A percentile compares a stretch with the other conserved stretches of the same genome.
Evolutionary conservation across 2,888 invertebrate species (phyloP).

Genomic region (Pharmacophagus antenor): DNA sequence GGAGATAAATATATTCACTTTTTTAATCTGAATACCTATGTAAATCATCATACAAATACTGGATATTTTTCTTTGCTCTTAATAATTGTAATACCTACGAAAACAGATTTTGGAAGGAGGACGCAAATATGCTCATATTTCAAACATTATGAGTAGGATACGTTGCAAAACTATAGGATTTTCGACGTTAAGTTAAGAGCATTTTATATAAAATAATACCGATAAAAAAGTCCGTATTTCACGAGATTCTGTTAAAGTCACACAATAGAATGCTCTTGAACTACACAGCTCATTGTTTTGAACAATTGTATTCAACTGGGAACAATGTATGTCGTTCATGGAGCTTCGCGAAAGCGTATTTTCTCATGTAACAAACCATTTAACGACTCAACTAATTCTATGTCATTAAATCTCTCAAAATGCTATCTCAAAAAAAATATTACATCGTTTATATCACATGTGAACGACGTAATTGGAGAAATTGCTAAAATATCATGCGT

Average conservation of each 20-base stretch:
- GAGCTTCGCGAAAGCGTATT: slow-evolving; percentile 65
- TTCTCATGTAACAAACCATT: slow-evolving; percentile 54
- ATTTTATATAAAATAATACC: slow-evolving; percentile 1
- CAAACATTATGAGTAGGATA: no score
- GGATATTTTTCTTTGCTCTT: no score
- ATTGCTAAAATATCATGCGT: slow-evolving; percentile 26
- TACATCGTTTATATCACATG: slow-evolving; percentile 30
- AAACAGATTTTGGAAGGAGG: no score
- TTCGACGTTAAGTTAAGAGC: no score
- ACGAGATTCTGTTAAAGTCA: slow-evolving; percentile 37
- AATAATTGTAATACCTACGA: no score
- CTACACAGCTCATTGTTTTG: slow-evolving; percentile 60
- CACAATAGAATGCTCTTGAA: slow-evolving; percentile 49
- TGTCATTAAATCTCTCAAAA: slow-evolving; percentile 28
- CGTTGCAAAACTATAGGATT: no score
- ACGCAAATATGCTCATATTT: no score
- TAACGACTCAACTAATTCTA: slow-evolving; percentile 36
- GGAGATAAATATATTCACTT: no score
- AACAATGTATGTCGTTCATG: slow-evolving; percentile 47
- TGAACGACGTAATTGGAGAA: slow-evolving; percentile 26
- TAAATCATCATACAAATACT: no score
- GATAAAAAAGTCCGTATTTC: slow-evolving; percentile 29
- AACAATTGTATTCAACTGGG: slow-evolving; percentile 56
- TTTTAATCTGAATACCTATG: no score
- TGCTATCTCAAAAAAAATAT: slow-evolving; percentile 26